Percentiles rank a stretch among this genome's conserved stretches.
Conservation (phyloP, 2,113 vertebrate genomes). For the Brachyhypopomus occidentalis region DNA sequence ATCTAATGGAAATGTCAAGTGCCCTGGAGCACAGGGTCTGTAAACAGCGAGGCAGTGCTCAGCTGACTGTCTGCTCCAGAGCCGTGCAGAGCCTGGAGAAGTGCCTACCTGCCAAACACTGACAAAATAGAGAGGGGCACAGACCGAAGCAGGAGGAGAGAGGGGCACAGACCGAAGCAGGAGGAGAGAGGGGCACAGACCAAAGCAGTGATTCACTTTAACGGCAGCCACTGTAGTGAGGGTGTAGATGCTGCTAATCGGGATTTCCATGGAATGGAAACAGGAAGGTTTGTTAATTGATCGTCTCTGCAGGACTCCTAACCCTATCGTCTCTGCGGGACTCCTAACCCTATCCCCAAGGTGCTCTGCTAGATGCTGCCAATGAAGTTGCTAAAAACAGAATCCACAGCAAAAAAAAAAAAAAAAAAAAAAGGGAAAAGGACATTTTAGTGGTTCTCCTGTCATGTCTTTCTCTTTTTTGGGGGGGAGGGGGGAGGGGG, state of each 20-base stretch:
- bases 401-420: too few relatives aligned
- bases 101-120: conserved; percentile 59
- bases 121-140: neutral
- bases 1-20: conserved; percentile 18
- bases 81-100: conserved; percentile 71
- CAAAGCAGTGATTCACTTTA: conserved; percentile 54
- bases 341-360: conserved; percentile 44
- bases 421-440: conserved; percentile 27
- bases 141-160: neutral
- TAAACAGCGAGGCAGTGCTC: conserved; percentile 22
- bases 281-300: conserved; percentile 21
- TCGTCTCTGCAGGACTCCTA: conserved; percentile 21
- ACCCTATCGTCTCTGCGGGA: conserved; percentile 25
- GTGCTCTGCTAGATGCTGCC: conserved; percentile 30
- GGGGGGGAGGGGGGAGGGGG: conserved; percentile 43
- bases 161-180: conserved; percentile 57
- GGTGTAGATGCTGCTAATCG: conserved; percentile 38
- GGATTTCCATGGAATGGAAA: conserved; percentile 13
- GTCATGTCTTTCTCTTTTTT: conserved; percentile 13
- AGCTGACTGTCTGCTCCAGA: conserved; percentile 18
- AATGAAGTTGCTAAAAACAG: too few relatives aligned
- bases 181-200: conserved; percentile 56
- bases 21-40: neutral
- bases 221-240: conserved; percentile 54
- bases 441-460: conserved; percentile 32